Evolutionary conservation across 2,888 invertebrate genomes (phyloP), one percentile per base, ranked within the genome.

Genomic region (Ichneumoninae sp.): DNA sequence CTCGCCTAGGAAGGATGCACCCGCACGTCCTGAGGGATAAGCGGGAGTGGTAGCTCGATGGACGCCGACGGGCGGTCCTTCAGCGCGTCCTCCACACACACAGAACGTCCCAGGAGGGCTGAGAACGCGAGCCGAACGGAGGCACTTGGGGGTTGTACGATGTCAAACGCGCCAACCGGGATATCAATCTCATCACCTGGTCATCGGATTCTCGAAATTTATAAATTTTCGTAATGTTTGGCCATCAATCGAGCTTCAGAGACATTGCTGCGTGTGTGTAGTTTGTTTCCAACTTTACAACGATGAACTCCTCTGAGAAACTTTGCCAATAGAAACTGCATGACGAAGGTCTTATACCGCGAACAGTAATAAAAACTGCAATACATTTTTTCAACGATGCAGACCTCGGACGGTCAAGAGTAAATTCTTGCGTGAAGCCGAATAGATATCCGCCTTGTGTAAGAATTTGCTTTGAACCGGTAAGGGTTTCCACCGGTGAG

Each of bases 151-250:
- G 90, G 90, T 88, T 90, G 86, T 77, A 81, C 68, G 60, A 86
- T 88, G 87, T 90, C 89, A 87, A 60, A 54, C 62, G 75, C 70
- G 84, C 72, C 84, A 85, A 89, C 80, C 65, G n/a, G 83, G 80
- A 86, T 89, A 91, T 91, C 90, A 88, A 91, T 91, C 90, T 90
- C 87, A 80, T 87, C 91, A 91, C 90, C 90, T 90, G 90, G 89
- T 80, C 81, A 54, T 68, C 30, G 66, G 19, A 54, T 66, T 66
- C 52, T 54, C 26, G 8, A 76, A 54, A 76, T 76, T 76, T 66
- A 54, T 66, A 10, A 13, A 40, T 76, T 66, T 52, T 66, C 65
- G 36, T 40, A 66, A 66, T 16, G 30, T 10, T 30, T 7, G 3
- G 30, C n/a, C 62, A 62, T 62, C 33, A 33, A 62, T 62, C 33